Evolutionary conservation across 2,797 vertebrate genomes (phyloP).

Genomic region (Trematomus bernacchii): DNA sequence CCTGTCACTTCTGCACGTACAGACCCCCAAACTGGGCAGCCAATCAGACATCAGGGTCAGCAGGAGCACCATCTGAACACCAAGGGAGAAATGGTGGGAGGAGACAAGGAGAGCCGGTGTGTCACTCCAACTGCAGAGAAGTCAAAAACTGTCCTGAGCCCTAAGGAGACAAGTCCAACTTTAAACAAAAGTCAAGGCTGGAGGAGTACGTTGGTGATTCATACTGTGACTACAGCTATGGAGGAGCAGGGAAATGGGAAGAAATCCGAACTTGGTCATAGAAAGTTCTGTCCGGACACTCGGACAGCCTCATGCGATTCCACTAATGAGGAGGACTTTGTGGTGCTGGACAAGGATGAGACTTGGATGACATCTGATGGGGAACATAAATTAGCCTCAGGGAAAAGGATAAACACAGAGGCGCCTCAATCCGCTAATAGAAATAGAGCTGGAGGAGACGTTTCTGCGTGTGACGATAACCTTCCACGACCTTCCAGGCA

Average conservation of each 20-base stretch:
- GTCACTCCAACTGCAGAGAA: slow-evolving; percentile 50
- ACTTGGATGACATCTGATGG: slow-evolving; percentile 47
- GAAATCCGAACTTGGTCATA: slow-evolving; percentile 25
- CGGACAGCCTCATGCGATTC: slow-evolving; percentile 34
- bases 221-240: slow-evolving; percentile 59
- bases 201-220: slow-evolving; percentile 33
- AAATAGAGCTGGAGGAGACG: slow-evolving; percentile 24
- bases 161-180: slow-evolving; percentile 45
- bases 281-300: slow-evolving; percentile 20
- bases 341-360: slow-evolving; percentile 66
- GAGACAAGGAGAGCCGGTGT: slow-evolving; percentile 56
- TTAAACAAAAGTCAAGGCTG: slow-evolving; percentile 38
- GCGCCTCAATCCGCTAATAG: slow-evolving; percentile 17
- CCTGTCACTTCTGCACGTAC: slow-evolving; percentile 58
- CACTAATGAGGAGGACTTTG: slow-evolving; percentile 72
- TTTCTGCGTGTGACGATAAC: not conserved
- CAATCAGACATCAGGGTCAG: slow-evolving; percentile 68
- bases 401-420: slow-evolving; percentile 20
- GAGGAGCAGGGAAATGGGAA: slow-evolving; percentile 58
- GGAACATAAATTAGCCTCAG: slow-evolving; percentile 1
- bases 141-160: slow-evolving; percentile 63
- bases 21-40: slow-evolving; percentile 71
- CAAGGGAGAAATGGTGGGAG: slow-evolving; percentile 56
- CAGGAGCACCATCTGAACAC: slow-evolving; percentile 50
- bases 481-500: slow-evolving; percentile 20